Percentiles rank a stretch among this genome's conserved stretches.
These are phyloP conservation scores for Charaxes varanes DNA, from an alignment of 1,140 invertebrate genomes.

Conservation along the genomic window DNA sequence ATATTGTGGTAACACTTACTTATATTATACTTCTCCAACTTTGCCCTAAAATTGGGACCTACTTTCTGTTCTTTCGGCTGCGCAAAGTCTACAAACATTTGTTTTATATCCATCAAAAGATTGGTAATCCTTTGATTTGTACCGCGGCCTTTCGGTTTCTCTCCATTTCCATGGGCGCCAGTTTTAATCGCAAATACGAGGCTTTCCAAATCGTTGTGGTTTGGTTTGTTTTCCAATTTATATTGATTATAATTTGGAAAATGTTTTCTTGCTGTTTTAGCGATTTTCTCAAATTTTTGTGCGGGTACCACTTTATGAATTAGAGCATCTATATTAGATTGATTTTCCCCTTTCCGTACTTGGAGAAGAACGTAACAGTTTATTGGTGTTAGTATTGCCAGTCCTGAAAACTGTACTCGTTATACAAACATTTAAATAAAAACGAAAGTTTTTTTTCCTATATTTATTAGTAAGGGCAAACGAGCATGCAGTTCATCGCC, in stretches of 20 bases:
- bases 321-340: conserved; percentile 28
- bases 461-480: no score
- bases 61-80: conserved; percentile 7
- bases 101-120: background rate
- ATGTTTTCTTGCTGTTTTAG: conserved; percentile 15
- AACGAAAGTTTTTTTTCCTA: no score
- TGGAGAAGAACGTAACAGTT: conserved; percentile 23
- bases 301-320: conserved; percentile 27
- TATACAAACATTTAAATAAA: no score
- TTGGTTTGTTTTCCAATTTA: conserved; percentile 5
- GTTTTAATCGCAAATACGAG: conserved; percentile 15
- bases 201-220: conserved; percentile 13
- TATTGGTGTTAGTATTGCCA: background rate
- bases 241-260: conserved; percentile 6
- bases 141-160: background rate
- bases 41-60: conserved; percentile 12
- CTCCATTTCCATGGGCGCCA: background rate
- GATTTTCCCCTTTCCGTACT: conserved; percentile 26
- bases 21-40: conserved; percentile 16
- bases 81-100: conserved; percentile 10
- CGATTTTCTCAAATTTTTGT: conserved; percentile 3
- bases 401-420: conserved; percentile 5
- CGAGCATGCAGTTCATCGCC: no score
- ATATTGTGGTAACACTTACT: conserved; percentile 21
- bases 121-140: background rate